Base-by-base conservation (phyloP, 1,140 invertebrate genomes). In the Drosophila pseudoananassae region DNA sequence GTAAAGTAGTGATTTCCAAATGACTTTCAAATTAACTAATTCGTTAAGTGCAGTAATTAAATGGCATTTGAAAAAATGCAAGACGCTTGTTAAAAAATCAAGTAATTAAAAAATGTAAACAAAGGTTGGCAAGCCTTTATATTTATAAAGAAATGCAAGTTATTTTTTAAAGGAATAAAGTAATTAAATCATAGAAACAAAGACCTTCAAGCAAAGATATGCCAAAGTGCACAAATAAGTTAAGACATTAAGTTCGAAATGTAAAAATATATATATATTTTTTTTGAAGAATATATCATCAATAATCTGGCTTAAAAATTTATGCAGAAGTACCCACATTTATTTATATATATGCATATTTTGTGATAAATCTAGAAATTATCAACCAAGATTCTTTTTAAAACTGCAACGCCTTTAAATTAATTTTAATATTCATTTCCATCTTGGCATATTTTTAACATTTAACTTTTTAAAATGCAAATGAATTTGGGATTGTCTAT, bases 401-500 rank as follows among this genome's bases (percentile, higher is more conserved):
- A 10, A 36, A 36, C 2, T 36, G 33, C 9, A 36, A 4, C n/a
- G 3, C 12, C 33, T 36, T 36, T 4, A 12, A 4, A 12, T 2
- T 2, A 36, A 1, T 36, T 36, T 12, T 0, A 4, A 3, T 12
- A 7, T 43, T 43, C 3, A 40, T 43, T 15, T 15, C 15, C 1
- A 27, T 27, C 25, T 27, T 27, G 25, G 25, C 25, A 27, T 27
- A 27, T 27, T 27, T 27, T 5, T 27, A 27, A 7, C 25, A 6
- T 27, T 27, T 27, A 8, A 43, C 14, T 43, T 46, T 46, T 46
- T 6, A 46, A 46, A 46, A 46, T 46, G 43, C 15, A 46, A 46
- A 46, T 20, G 31, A 43, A 29, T 15, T 27, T 20, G 38, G 7
- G 29, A 59, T 29, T 15, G 31, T 63, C 33, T 47, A 47, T 36